Base-by-base conservation (phyloP, 2,797 vertebrate species). In the Propithecus deckenii region DNA sequence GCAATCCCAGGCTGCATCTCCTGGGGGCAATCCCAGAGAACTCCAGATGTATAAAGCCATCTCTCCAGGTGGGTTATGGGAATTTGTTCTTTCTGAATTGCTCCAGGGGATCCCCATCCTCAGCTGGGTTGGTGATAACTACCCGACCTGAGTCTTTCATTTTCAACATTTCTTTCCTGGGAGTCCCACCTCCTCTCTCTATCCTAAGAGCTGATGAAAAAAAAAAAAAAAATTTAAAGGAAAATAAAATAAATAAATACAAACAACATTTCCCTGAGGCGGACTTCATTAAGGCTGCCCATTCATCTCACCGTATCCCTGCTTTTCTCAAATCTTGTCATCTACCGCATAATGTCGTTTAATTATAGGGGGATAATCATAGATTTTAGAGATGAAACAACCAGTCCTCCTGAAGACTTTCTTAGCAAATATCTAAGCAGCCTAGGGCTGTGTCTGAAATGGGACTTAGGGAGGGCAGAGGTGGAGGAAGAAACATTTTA, bases 351-450 rank as follows among this genome's bases (percentile, higher is more conserved):
- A 89, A 85, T 20, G 32, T 50, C 6, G n/a, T 65, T 89, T 86
- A 84, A 87, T 94, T 59, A 87, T 75, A 28, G 48, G 83, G 74
- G 85, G 38, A n/a, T 76, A 76, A 79, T 87, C 84, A 69, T 13
- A 92, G 79, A 94, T 80, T 92, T 90, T 46, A 55, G 90, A 96
- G 71, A 87, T 88, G 48, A 85, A 94, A 84, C 32, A 92, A 46
- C 25, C 9, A 2, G 17, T 43, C 86, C 46, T 57, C 48, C 57
- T 57, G 65, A 69, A 85, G 38, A 91, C 48, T 81, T 65, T 55
- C 48, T 91, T 57, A 93, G 74, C 13, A 86, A 86, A 93, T n/a
- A 46, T 59, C 84, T 74, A 41, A 86, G 61, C 55, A 79, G 55
- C 74, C 65, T 10, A 38, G 50, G 71, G 61, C 65, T 80, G 8